Evolutionary conservation across 2,888 invertebrate species (phyloP), one percentile per base, ranked within the genome.

Genomic region (Macroteleia sp.): DNA sequence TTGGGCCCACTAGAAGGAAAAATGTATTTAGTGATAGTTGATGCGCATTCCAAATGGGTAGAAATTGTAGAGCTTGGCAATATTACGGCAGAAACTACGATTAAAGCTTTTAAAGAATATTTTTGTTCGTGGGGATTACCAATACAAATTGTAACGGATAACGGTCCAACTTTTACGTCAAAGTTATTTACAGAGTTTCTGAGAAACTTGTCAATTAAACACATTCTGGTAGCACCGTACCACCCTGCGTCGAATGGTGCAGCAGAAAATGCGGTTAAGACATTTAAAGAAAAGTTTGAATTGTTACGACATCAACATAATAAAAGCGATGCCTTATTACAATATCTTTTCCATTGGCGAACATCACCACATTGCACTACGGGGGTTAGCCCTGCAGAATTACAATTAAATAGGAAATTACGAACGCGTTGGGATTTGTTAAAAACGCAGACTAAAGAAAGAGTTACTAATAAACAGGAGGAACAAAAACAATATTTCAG

Each of bases 1-100:
- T 50, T 62, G 4, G 79, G 78, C 1, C 80, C 81, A 2, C 6
- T 82, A 0, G 50, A 69, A 5, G 74, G 67, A 0, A 46, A 50
- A 19, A 83, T 83, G 81, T 81, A 81, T 57, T 48, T 83, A 19
- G 5, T 84, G 0, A 77, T 85, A 6, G 42, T 71, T 1, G 82
- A 84, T 9, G 74, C 80, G 3, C 70, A 54, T 39, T 80, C 77
- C 1, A 83, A 81, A 30, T 82, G 81, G 82, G 34, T 75, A 1
- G 81, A 83, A 25, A 46, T 82, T 16, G 10, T 0, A 10, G 41
- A 41, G 1, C 17, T 41, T 17, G 3, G 5, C 4, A 16, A 46
- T 20, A 62, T 62, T n/a, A 50, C 41, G 1, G 41, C 41, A 0
- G 50, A 50, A n/a, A 6, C 22, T 16, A 50, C 62, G 2, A 39